These are phyloP conservation scores for Caenorhabditis brenneri DNA, from an alignment of 1,140 invertebrate species.

Conservation along the genomic window DNA sequence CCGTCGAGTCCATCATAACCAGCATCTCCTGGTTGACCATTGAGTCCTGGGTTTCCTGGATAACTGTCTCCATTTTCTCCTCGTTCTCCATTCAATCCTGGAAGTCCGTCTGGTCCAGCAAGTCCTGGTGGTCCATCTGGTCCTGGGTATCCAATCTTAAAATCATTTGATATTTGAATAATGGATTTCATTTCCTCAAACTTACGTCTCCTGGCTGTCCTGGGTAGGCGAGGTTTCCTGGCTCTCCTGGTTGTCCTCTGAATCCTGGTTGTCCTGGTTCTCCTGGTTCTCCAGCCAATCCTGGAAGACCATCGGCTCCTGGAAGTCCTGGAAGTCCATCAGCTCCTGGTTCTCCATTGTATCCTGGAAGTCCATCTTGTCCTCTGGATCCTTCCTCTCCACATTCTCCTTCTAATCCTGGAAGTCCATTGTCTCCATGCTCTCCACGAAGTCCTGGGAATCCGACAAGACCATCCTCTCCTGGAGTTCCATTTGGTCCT, in stretches of 20 bases:
- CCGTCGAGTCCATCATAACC: constrained; percentile 56
- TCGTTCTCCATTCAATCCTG: constrained; percentile 50
- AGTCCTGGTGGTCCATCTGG: constrained; percentile 50
- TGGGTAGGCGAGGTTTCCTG: constrained; percentile 52
- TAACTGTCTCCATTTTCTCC: constrained; percentile 53
- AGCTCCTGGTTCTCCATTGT: constrained; percentile 47
- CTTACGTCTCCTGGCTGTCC: constrained; percentile 55
- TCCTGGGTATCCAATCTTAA: constrained; percentile 48
- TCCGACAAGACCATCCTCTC: constrained; percentile 54
- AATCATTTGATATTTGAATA: not conserved
- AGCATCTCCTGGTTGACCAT: constrained; percentile 52
- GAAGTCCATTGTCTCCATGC: constrained; percentile 54
- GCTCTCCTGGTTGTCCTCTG: constrained; percentile 50
- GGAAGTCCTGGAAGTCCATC: constrained; percentile 50
- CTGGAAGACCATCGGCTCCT: constrained; percentile 52
- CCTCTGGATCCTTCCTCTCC: constrained; percentile 52
- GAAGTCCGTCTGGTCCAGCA: constrained; percentile 49
- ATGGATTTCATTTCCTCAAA: not conserved
- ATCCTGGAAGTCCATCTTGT: constrained; percentile 36
- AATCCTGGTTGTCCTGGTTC: constrained; percentile 46
- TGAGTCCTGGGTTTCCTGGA: constrained; percentile 50
- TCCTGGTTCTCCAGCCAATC: constrained; percentile 52
- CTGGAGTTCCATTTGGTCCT: constrained; percentile 48
- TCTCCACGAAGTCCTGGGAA: constrained; percentile 56
- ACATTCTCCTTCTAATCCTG: constrained; percentile 54